These are phyloP conservation scores for Palythoa grandis DNA, from an alignment of 92 coral and sea anemone species.

Conservation along the genomic window DNA sequence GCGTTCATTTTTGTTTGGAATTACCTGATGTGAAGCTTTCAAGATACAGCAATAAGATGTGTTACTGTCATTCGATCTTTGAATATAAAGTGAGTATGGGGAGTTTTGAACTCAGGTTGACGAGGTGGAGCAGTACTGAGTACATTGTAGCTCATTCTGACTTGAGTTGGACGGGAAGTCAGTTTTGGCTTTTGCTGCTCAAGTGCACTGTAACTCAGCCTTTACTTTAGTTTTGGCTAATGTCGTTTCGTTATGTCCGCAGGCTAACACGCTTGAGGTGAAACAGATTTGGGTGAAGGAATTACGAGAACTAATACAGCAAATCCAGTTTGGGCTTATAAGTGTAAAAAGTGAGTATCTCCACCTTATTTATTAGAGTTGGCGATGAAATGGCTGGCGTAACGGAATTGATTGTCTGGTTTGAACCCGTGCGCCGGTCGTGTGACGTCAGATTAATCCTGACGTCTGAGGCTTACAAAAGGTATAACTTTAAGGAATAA, in stretches of 20 bases:
- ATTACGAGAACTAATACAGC: slow-evolving; percentile 88
- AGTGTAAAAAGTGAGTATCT: slow-evolving; percentile 83
- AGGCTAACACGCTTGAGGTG: slow-evolving; percentile 92
- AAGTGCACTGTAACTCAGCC: slow-evolving; percentile 2
- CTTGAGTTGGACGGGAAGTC: too few species aligned
- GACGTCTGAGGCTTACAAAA: too few species aligned
- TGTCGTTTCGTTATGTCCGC: slow-evolving; percentile 17
- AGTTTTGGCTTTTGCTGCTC: slow-evolving; percentile 8
- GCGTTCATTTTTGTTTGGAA: too few species aligned
- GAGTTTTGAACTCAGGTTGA: too few species aligned
- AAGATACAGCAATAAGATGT: too few species aligned
- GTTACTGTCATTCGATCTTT: too few species aligned
- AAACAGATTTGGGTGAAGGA: slow-evolving; percentile 98
- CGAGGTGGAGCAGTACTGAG: too few species aligned
- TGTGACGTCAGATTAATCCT: not conserved
- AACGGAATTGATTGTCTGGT: not conserved
- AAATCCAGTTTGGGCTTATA: slow-evolving; percentile 95
- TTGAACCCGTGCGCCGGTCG: not conserved
- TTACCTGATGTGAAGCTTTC: too few species aligned
- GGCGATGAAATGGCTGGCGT: not conserved
- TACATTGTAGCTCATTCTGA: too few species aligned
- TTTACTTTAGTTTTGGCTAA: not conserved
- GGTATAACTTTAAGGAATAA: too few species aligned
- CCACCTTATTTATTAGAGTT: not conserved
- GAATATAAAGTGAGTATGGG: too few species aligned